Percentiles rank a stretch among this genome's conserved stretches.
These are phyloP conservation scores for Clarias pachynema DNA, from an alignment of 2,797 vertebrate genomes.

Conservation along the genomic window DNA sequence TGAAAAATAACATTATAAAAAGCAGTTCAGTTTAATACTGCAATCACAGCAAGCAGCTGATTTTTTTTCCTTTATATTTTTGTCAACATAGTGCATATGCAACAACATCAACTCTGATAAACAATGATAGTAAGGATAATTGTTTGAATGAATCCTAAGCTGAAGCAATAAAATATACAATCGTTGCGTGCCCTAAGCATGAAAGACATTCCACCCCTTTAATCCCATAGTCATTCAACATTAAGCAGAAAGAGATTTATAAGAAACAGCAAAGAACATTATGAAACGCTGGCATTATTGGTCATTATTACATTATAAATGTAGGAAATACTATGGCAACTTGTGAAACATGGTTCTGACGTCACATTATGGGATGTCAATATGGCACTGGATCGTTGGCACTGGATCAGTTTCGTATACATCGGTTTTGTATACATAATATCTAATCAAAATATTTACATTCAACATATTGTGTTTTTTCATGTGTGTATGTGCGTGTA, in stretches of 20 bases:
- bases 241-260: constrained; percentile 67
- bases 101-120: constrained; percentile 80
- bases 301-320: constrained; percentile 62
- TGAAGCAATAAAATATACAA: constrained; percentile 84
- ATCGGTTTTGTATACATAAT: constrained; percentile 68
- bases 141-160: constrained; percentile 71
- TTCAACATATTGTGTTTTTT: constrained; percentile 69
- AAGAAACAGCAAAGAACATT: constrained; percentile 76
- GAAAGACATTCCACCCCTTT: constrained; percentile 75
- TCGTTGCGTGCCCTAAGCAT: constrained; percentile 81
- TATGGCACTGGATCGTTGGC: constrained; percentile 72
- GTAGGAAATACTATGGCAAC: constrained; percentile 75
- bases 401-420: constrained; percentile 72
- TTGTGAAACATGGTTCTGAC: constrained; percentile 75
- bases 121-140: constrained; percentile 78
- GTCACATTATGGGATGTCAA: constrained; percentile 77
- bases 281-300: constrained; percentile 73
- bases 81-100: constrained; percentile 80
- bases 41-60: constrained; percentile 80
- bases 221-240: constrained; percentile 68
- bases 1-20: constrained; percentile 61
- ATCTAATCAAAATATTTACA: constrained; percentile 83
- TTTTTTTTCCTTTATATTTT: constrained; percentile 63
- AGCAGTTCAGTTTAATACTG: constrained; percentile 64
- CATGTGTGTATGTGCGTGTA: constrained; percentile 44